Percentiles rank a stretch among this genome's conserved stretches.
Evolutionary conservation across 2,888 invertebrate species (phyloP).

Genomic region (Oscheius sp.): DNA sequence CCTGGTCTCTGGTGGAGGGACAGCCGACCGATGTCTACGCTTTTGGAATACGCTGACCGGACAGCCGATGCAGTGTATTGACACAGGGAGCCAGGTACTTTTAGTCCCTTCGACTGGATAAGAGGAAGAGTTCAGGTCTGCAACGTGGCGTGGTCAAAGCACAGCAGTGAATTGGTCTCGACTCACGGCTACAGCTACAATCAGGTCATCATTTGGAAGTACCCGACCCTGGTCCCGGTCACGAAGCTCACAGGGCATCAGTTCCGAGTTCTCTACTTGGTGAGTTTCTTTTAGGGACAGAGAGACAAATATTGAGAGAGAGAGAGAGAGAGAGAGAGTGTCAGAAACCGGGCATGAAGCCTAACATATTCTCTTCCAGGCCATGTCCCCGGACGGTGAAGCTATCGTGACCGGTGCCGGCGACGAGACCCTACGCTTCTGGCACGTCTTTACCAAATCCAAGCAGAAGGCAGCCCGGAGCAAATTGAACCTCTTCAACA

Average conservation of each 20-base stretch:
- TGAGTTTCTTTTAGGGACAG: slow-evolving; percentile 33
- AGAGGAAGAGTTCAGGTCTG: slow-evolving; percentile 79
- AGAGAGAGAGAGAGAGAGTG: too few species aligned
- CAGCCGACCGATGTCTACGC: slow-evolving; percentile 81
- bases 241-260: slow-evolving; percentile 97
- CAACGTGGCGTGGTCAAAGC: slow-evolving; percentile 98
- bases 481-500: slow-evolving; percentile 58
- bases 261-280: slow-evolving; percentile 90
- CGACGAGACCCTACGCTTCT: slow-evolving; percentile 95
- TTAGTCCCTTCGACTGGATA: not conserved
- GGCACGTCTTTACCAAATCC: slow-evolving; percentile 96
- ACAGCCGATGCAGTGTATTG: slow-evolving; percentile 97
- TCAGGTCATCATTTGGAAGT: slow-evolving; percentile 98
- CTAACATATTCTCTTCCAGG: slow-evolving; percentile 74
- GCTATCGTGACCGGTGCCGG: slow-evolving; percentile 99
- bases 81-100: slow-evolving; percentile 96
- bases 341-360: too few species aligned
- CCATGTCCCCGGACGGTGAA: slow-evolving; percentile 96
- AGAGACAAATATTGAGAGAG: too few species aligned
- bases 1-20: slow-evolving; percentile 97
- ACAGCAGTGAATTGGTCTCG: slow-evolving; percentile 93
- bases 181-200: slow-evolving; percentile 99
- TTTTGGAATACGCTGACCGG: slow-evolving; percentile 99
- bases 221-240: slow-evolving; percentile 94
- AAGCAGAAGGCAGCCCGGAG: slow-evolving; percentile 50